Evolutionary conservation across 2,888 invertebrate genomes (phyloP).

Genomic region (Lasioglossum marginatum): DNA sequence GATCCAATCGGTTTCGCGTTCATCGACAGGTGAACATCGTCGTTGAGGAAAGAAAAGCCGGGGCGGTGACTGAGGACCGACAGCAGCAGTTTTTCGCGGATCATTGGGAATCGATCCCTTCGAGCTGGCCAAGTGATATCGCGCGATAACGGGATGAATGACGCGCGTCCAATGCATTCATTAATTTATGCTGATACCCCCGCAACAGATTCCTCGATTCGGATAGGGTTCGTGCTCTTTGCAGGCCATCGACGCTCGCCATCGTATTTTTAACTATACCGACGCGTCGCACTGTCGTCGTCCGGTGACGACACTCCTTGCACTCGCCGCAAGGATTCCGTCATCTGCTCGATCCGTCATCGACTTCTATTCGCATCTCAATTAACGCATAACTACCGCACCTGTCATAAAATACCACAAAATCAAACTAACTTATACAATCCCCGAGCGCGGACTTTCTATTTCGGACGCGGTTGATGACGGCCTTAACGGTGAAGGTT

Average conservation of each 20-base stretch:
- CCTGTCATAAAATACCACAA: background rate
- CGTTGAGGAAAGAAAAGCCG: background rate
- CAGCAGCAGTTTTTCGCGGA: background rate
- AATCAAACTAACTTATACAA: background rate
- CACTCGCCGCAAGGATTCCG: background rate
- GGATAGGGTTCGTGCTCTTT: background rate
- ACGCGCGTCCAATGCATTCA: slow-evolving; percentile 1
- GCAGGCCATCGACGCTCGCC: background rate
- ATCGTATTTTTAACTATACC: background rate
- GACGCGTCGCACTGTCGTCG: background rate
- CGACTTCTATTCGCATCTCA: background rate
- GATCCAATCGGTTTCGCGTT: background rate
- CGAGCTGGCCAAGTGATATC: background rate
- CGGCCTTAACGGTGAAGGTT: background rate
- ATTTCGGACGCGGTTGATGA: background rate
- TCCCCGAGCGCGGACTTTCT: background rate
- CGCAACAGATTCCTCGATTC: background rate
- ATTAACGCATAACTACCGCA: background rate
- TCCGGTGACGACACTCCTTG: background rate
- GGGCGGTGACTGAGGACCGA: background rate
- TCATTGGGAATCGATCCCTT: background rate
- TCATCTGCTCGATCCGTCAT: background rate
- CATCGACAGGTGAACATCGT: background rate
- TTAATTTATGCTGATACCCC: background rate
- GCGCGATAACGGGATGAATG: background rate